Percentiles rank a stretch among this genome's conserved stretches.
phyloP scores from a whole-genome alignment of 2,113 vertebrate genomes.

The Anolis carolinensis region DNA sequence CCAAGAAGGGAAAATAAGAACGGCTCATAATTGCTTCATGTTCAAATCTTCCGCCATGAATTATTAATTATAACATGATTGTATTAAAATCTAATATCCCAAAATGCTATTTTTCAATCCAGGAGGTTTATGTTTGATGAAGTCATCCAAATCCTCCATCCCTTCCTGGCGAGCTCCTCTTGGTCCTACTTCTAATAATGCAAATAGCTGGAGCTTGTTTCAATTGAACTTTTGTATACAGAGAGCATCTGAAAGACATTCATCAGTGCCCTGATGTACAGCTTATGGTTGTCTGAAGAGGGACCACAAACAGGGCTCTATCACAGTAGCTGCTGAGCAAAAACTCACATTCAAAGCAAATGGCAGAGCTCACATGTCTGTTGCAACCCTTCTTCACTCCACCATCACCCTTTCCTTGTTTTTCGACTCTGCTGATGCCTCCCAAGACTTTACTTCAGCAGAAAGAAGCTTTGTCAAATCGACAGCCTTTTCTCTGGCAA shows the following conservation, averaged over 20 bases:
- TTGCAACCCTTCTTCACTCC: background rate
- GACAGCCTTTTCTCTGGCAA: constrained; percentile 24
- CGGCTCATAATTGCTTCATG: no score
- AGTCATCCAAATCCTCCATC: background rate
- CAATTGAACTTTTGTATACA: background rate
- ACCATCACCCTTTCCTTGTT: background rate
- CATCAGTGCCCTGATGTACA: background rate
- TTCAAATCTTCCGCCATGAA: no score
- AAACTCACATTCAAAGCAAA: background rate
- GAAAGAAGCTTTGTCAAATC: constrained; percentile 27
- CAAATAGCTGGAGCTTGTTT: background rate
- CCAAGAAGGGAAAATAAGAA: no score
- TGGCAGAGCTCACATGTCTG: background rate
- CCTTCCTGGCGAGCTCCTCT: background rate
- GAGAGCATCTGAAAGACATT: background rate
- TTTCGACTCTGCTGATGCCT: background rate
- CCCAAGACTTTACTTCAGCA: constrained; percentile 4
- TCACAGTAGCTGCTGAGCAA: background rate
- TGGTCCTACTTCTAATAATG: background rate
- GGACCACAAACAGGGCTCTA: background rate
- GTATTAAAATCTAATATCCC: no score
- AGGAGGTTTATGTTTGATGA: background rate
- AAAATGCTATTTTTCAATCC: background rate
- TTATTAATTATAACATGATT: no score
- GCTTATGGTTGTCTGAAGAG: background rate